Conservation (phyloP, 1,140 invertebrate genomes). For the Himalopsyche phryganea region DNA sequence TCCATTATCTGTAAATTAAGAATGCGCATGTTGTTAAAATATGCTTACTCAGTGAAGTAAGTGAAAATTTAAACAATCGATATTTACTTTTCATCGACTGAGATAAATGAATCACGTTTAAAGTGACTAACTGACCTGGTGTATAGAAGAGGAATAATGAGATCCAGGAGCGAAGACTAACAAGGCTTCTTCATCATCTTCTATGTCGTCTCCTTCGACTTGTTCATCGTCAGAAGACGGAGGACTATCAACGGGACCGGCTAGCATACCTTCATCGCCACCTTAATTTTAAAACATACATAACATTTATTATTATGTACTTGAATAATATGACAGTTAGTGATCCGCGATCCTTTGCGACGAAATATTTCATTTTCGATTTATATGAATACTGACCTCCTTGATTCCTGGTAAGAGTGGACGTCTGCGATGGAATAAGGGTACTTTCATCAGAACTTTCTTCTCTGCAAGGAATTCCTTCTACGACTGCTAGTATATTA, state of each 20-base stretch:
- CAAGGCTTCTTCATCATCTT: constrained; percentile 55
- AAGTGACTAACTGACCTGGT: too few relatives aligned
- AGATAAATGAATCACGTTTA: too few relatives aligned
- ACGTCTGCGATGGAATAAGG: constrained; percentile 93
- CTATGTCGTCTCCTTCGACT: constrained; percentile 55
- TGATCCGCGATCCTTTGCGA: too few relatives aligned
- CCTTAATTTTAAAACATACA: neutral
- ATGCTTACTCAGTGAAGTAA: too few relatives aligned
- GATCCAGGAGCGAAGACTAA: constrained; percentile 42
- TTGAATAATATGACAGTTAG: too few relatives aligned
- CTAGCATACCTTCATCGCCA: constrained; percentile 5
- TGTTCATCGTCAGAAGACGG: constrained; percentile 46
- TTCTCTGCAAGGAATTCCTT: constrained; percentile 62
- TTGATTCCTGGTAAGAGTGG: constrained; percentile 91
- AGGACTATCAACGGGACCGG: constrained; percentile 18
- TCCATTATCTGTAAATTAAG: constrained; percentile 45
- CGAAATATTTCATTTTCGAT: too few relatives aligned
- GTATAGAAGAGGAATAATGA: constrained; percentile 9
- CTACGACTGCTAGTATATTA: constrained; percentile 87
- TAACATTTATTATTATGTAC: too few relatives aligned
- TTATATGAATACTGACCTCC: constrained; percentile 42
- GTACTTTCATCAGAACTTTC: constrained; percentile 96
- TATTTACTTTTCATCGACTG: too few relatives aligned
- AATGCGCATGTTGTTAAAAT: too few relatives aligned
- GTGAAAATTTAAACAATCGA: too few relatives aligned